A percentile compares a stretch with the other conserved stretches of the same genome.
Evolutionary conservation across 2,113 vertebrate species (phyloP).

Genomic region (Melanostigma gelatinosum): DNA sequence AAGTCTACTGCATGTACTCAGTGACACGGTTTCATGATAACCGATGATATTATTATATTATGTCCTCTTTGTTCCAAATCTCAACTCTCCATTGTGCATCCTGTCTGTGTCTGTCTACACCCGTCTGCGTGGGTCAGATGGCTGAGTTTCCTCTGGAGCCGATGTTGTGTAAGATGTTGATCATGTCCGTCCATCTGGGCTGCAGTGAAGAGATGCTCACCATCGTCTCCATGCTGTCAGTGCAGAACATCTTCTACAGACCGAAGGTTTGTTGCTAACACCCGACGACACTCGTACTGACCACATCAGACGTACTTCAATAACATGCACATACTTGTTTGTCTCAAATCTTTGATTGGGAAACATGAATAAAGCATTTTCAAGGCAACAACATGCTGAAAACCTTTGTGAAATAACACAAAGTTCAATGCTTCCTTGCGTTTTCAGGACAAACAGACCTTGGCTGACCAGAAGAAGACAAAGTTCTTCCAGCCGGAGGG

Average conservation of each 20-base stretch:
- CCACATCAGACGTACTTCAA: neutral
- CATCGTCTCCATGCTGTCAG: slow-evolving; percentile 97
- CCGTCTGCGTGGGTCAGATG: slow-evolving; percentile 85
- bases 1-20: neutral
- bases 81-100: neutral
- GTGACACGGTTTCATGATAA: neutral
- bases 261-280: slow-evolving; percentile 88
- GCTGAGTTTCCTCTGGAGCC: slow-evolving; percentile 98
- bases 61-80: neutral
- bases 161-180: slow-evolving; percentile 99
- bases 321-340: neutral
- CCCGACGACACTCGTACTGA: neutral
- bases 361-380: neutral
- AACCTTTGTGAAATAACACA: neutral
- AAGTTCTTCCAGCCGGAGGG: slow-evolving; percentile 96
- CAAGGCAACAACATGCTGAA: neutral
- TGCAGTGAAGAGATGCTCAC: slow-evolving; percentile 99
- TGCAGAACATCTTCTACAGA: slow-evolving; percentile 98
- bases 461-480: slow-evolving; percentile 96
- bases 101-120: slow-evolving; percentile 24
- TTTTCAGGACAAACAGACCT: slow-evolving; percentile 92
- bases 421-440: neutral
- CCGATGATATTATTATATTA: too few relatives aligned
- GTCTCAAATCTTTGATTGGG: neutral
- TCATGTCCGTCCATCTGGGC: slow-evolving; percentile 98